Evolutionary conservation across 2,797 vertebrate genomes (phyloP), one percentile per base, ranked within the genome.

Genomic region (Miichthys miiuy): DNA sequence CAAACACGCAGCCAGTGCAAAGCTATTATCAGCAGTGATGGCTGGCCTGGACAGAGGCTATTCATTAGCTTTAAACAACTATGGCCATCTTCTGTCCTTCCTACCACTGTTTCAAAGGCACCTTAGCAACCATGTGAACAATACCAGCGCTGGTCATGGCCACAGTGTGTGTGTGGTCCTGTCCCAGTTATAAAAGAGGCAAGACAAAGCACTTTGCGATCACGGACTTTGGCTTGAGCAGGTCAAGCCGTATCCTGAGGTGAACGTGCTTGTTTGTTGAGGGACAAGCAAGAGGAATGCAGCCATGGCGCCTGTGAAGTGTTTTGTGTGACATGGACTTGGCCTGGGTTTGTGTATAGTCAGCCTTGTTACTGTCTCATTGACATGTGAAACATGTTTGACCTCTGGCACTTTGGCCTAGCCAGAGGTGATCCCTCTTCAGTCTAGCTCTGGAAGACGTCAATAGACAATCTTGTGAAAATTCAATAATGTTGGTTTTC

Each of bases 101-200:
- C 30, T 20, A 30, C 72, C 61, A 34, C 68, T 80, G 44, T 88
- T 86, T 82, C 61, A 79, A 83, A 88, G 75, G 84, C 77, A 80
- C 77, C 83, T 61, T 89, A 77, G 92, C 81, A 92, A 92, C 90
- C 87, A 30, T 76, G 77, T 47, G 80, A 86, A 94, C 92, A 92
- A 94, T 87, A 79, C 44, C 70, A 60, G 67, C 2, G 6, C 75
- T 60, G 77, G 83, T 82, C 81, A 64, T 69, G 83, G 78, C 83
- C 50, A 9, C 85, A 62, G 78, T 4, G 46, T 81, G 78, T 89
- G 92, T 89, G 93, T 92, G 92, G 92, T 94, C 93, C 83, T 81
- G 87, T 91, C 77, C 61, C 4, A 0, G 30, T 80, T 68, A 72
- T 85, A 90, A 91, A 91, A 87, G 64, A 68, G 58, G 51, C 38